A percentile compares a stretch with the other conserved stretches of the same genome.
These are phyloP conservation scores for Craseonycteris thonglongyai DNA, from an alignment of 2,113 vertebrate species.

Conservation along the genomic window DNA sequence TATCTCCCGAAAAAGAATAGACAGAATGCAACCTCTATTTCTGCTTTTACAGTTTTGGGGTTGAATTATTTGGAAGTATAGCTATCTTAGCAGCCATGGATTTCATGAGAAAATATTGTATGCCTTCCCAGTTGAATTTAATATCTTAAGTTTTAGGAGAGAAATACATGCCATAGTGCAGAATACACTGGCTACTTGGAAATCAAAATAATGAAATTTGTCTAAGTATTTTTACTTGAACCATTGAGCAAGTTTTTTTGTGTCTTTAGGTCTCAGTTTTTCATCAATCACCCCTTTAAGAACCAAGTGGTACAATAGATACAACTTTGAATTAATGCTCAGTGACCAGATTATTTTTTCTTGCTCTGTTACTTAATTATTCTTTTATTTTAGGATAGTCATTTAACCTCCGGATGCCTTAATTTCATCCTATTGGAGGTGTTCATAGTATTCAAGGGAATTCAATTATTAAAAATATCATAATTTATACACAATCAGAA, in stretches of 20 bases:
- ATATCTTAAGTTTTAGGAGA: background rate
- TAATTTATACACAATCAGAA: background rate
- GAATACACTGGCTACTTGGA: background rate
- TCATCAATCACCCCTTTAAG: background rate
- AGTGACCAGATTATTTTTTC: background rate
- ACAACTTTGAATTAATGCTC: background rate
- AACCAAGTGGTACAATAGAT: background rate
- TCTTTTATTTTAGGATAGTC: background rate
- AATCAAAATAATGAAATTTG: background rate
- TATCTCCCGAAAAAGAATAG: background rate
- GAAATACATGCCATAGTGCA: background rate
- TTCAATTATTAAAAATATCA: background rate
- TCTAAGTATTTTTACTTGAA: background rate
- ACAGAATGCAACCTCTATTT: background rate
- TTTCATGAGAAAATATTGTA: background rate
- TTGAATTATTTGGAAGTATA: background rate
- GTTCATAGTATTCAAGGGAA: background rate
- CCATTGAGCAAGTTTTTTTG: background rate
- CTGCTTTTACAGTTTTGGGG: background rate
- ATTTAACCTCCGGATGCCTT: background rate
- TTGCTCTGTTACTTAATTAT: background rate
- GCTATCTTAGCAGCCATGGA: background rate
- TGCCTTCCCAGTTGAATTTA: background rate
- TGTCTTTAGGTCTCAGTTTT: background rate
- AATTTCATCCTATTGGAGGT: background rate